These are phyloP conservation scores for Umimayanthus chanpuru DNA, from an alignment of 92 coral and sea anemone species.

Conservation along the genomic window DNA sequence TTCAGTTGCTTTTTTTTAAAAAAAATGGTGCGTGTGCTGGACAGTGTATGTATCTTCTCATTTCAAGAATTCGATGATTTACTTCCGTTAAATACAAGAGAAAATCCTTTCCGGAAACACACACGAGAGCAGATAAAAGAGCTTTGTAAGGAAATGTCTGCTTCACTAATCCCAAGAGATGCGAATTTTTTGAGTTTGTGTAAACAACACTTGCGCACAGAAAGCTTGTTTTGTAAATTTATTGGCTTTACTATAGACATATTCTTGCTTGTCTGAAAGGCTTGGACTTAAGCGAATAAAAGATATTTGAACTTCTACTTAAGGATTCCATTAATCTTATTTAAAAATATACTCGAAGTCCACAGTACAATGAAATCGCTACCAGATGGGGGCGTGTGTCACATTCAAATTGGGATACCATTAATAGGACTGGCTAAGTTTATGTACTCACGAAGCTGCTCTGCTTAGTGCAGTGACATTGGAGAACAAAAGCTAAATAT, in stretches of 20 bases:
- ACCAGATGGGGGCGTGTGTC: slow-evolving; percentile 50
- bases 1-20: neutral
- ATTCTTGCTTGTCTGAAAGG: slow-evolving; percentile 25
- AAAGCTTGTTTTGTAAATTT: slow-evolving; percentile 39
- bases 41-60: slow-evolving; percentile 30
- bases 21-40: slow-evolving; percentile 28
- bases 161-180: slow-evolving; percentile 39
- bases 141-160: slow-evolving; percentile 45
- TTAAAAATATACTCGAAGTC: slow-evolving; percentile 36
- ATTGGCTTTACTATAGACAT: slow-evolving; percentile 14
- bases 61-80: slow-evolving; percentile 41
- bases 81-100: slow-evolving; percentile 46
- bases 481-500: slow-evolving; percentile 20
- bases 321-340: slow-evolving; percentile 38
- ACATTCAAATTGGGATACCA: slow-evolving; percentile 37
- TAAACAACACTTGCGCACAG: slow-evolving; percentile 38
- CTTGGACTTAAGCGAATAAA: slow-evolving; percentile 32
- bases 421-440: slow-evolving; percentile 19
- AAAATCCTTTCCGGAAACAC: slow-evolving; percentile 50
- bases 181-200: slow-evolving; percentile 33
- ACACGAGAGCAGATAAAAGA: slow-evolving; percentile 48
- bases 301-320: slow-evolving; percentile 45
- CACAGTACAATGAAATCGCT: slow-evolving; percentile 24
- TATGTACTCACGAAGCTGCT: slow-evolving; percentile 30
- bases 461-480: slow-evolving; percentile 19